Conservation (phyloP, 2,113 vertebrate genomes). For the Copsychus sechellarum region DNA sequence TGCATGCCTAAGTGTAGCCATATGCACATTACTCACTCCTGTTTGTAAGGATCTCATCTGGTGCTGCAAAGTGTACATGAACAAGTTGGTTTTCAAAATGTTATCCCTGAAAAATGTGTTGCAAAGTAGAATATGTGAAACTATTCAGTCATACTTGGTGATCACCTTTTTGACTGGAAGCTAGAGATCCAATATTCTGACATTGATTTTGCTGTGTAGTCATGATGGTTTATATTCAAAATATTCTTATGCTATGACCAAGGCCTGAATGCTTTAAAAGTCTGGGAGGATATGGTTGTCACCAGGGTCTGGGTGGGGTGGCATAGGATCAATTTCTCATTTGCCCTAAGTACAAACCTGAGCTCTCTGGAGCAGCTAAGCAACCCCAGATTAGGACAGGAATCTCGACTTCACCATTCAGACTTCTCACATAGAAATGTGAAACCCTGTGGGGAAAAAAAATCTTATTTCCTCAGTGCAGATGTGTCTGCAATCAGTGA, state of each 20-base stretch:
- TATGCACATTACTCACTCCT: neutral
- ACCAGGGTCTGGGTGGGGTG: neutral
- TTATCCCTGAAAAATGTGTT: neutral
- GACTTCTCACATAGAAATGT: neutral
- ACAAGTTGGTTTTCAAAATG: neutral
- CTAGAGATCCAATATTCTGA: neutral
- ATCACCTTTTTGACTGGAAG: neutral
- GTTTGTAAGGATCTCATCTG: neutral
- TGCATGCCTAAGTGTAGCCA: neutral
- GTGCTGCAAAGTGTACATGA: neutral
- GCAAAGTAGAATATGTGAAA: neutral
- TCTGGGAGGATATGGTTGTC: neutral
- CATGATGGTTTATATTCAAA: neutral
- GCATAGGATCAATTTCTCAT: neutral
- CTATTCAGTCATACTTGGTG: neutral
- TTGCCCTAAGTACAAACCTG: neutral
- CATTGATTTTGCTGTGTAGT: neutral
- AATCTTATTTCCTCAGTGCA: neutral
- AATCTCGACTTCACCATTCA: neutral
- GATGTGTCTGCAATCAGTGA: neutral
- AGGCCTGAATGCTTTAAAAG: neutral
- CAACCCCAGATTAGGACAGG: neutral
- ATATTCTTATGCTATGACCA: neutral
- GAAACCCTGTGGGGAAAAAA: neutral
- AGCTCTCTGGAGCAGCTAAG: neutral